These are phyloP conservation scores for Papio anubis DNA, from an alignment of 2,113 vertebrate genomes.

Conservation along the genomic window DNA sequence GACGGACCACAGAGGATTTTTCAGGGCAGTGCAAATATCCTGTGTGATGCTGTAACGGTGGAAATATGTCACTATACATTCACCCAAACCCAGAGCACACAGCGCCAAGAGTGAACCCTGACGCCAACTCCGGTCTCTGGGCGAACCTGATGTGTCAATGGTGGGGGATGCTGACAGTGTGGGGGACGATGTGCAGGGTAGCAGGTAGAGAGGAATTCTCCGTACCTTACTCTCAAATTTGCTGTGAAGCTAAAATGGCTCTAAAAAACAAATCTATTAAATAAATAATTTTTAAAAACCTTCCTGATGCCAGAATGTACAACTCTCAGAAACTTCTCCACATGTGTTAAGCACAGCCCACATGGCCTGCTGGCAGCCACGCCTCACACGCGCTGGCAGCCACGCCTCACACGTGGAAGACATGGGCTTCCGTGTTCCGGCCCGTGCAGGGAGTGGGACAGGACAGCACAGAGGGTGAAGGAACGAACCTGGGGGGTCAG, in stretches of 20 bases:
- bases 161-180: fast-evolving
- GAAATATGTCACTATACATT: fast-evolving
- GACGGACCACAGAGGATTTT: not conserved
- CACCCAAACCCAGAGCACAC: no score
- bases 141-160: not conserved
- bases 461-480: no score
- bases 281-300: no score
- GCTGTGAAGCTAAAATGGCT: not conserved
- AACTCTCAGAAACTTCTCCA: no score
- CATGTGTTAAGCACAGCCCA: not conserved
- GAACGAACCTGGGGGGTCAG: not conserved
- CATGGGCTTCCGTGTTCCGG: not conserved
- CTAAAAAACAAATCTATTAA: not conserved
- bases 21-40: not conserved
- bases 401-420: fast-evolving
- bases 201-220: no score
- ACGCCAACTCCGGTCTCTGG: not conserved
- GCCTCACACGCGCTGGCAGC: not conserved
- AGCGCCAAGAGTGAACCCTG: no score
- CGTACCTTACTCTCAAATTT: not conserved
- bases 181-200: not conserved
- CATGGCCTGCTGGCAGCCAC: not conserved
- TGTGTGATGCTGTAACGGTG: not conserved
- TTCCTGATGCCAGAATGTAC: not conserved
- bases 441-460: no score